A percentile compares a stretch with the other conserved stretches of the same genome.
Evolutionary conservation across 2,888 invertebrate genomes (phyloP).

Genomic region (Drosophila setosimentum): DNA sequence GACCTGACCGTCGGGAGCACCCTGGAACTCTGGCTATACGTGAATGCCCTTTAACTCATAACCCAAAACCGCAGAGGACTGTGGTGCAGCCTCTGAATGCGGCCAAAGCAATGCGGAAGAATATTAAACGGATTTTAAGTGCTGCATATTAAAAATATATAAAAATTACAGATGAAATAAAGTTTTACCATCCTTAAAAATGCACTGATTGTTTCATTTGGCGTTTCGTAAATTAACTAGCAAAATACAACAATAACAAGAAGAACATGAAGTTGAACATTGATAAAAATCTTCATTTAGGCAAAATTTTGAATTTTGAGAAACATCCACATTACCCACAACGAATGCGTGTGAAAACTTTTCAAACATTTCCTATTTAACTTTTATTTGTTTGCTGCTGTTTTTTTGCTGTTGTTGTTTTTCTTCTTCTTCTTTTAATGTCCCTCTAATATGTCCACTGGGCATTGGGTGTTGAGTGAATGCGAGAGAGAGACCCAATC

Average conservation of each 20-base stretch:
- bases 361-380: slow-evolving; percentile 56
- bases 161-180: slow-evolving; percentile 6
- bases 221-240: slow-evolving; percentile 60
- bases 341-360: slow-evolving; percentile 35
- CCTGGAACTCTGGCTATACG: slow-evolving; percentile 7
- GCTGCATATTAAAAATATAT: slow-evolving; percentile 57
- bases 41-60: slow-evolving; percentile 45
- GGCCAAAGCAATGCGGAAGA: slow-evolving; percentile 80
- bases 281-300: slow-evolving; percentile 32
- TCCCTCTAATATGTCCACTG: slow-evolving; percentile 65
- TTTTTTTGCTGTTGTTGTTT: slow-evolving; percentile 27
- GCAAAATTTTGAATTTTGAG: slow-evolving; percentile 4
- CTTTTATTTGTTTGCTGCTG: slow-evolving; percentile 46
- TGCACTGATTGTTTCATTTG: slow-evolving; percentile 50
- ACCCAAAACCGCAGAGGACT: slow-evolving; percentile 45
- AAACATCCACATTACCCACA: background rate
- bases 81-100: slow-evolving; percentile 69
- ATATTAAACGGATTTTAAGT: slow-evolving; percentile 79
- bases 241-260: slow-evolving; percentile 34
- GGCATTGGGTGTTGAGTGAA: slow-evolving; percentile 37
- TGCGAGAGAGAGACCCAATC: background rate
- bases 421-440: slow-evolving; percentile 35
- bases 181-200: background rate
- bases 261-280: slow-evolving; percentile 13
- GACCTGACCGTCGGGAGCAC: slow-evolving; percentile 7